These are phyloP conservation scores for Triplophysa tibetana DNA, from an alignment of 2,113 vertebrate species.

Conservation along the genomic window DNA sequence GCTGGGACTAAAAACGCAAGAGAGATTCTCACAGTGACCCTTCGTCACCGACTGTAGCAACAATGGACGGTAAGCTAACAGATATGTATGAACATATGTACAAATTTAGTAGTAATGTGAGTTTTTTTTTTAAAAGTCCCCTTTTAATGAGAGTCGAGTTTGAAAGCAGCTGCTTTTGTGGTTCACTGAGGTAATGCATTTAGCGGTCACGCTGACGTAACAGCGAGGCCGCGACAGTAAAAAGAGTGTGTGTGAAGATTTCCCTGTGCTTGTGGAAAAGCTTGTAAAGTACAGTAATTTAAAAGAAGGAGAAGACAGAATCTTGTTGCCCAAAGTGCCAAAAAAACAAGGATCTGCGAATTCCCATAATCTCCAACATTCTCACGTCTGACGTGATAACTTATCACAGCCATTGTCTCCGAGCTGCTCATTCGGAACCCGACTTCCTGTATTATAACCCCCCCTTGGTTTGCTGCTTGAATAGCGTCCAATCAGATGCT, in stretches of 20 bases:
- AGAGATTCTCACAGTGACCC: conserved; percentile 61
- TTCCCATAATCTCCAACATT: conserved; percentile 12
- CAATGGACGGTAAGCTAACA: conserved; percentile 53
- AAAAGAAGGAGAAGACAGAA: not conserved
- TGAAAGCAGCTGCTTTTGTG: conserved; percentile 74
- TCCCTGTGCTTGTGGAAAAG: conserved; percentile 57
- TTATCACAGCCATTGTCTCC: conserved; percentile 25
- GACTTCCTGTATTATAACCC: conserved; percentile 38
- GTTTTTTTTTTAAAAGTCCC: conserved; percentile 43
- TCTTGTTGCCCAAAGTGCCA: not conserved
- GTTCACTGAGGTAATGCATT: conserved; percentile 56
- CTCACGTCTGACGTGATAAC: conserved; percentile 23
- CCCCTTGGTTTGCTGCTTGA: conserved; percentile 9
- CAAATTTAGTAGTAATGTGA: conserved; percentile 59
- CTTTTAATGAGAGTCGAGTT: conserved; percentile 63
- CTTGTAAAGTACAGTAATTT: conserved; percentile 26
- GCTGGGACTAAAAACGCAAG: conserved; percentile 53
- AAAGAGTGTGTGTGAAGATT: conserved; percentile 50
- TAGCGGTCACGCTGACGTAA: conserved; percentile 54
- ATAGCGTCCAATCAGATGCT: conserved; percentile 24
- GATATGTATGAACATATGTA: conserved; percentile 66
- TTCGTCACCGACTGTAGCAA: conserved; percentile 60
- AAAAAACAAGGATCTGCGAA: conserved; percentile 27
- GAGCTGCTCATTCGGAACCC: conserved; percentile 11
- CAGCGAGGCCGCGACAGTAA: conserved; percentile 53